Conservation (phyloP, 2,888 invertebrate genomes). For the Hemithea aestivaria region DNA sequence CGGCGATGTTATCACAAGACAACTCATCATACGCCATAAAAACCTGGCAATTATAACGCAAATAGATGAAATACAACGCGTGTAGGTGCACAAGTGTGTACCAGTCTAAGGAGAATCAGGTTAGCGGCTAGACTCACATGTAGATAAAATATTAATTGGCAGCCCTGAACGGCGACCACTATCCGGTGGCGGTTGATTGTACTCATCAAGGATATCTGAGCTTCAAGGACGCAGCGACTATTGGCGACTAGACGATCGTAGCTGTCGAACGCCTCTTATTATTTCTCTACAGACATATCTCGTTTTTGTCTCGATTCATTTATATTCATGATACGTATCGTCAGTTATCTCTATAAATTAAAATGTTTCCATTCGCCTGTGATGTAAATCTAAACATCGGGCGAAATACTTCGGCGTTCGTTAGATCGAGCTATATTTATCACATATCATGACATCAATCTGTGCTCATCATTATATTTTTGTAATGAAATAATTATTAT, state of each 20-base stretch:
- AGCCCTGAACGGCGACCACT: constrained; percentile 67
- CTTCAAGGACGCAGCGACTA: constrained; percentile 75
- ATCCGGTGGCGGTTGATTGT: constrained; percentile 78
- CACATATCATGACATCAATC: constrained; percentile 1
- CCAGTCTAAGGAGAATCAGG: constrained; percentile 38
- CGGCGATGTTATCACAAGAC: constrained; percentile 18
- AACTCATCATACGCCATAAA: constrained; percentile 22
- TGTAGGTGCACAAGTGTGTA: constrained; percentile 32
- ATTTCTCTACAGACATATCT: constrained; percentile 72
- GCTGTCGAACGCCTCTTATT: constrained; percentile 71
- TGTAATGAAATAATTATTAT: constrained; percentile 3
- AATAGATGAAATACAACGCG: constrained; percentile 36
- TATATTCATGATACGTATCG: constrained; percentile 76
- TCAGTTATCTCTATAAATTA: constrained; percentile 71
- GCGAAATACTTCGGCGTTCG: constrained; percentile 39
- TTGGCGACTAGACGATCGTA: constrained; percentile 65
- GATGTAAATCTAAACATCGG: constrained; percentile 44
- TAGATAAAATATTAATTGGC: constrained; percentile 61
- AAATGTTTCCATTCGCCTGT: constrained; percentile 54
- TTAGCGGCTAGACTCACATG: constrained; percentile 37
- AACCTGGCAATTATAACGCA: constrained; percentile 23
- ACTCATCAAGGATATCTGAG: constrained; percentile 78
- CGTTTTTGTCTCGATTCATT: constrained; percentile 73
- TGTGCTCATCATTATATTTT: constrained; percentile 5
- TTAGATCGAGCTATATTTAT: constrained; percentile 21